Conservation (phyloP, 2,888 invertebrate species). For the Chesias legatella region DNA sequence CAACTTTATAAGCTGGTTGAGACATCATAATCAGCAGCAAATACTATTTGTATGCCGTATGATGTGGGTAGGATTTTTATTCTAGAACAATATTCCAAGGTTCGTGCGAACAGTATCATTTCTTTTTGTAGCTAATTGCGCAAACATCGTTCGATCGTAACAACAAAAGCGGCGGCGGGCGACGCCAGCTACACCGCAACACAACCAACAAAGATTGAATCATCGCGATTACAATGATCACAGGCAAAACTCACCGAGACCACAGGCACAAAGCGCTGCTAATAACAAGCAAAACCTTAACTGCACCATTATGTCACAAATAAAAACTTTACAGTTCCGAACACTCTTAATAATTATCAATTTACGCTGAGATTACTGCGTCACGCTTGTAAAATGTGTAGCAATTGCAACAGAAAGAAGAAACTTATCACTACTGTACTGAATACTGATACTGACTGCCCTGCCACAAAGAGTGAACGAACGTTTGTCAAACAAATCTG, state of each 20-base stretch:
- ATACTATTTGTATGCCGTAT: not conserved
- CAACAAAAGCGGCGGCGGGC: conserved; percentile 35
- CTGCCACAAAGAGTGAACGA: conserved; percentile 3
- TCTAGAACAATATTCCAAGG: conserved; percentile 11
- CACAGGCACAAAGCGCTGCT: conserved; percentile 52
- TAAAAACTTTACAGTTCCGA: conserved; percentile 27
- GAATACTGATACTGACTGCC: too few species aligned
- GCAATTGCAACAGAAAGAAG: conserved; percentile 20
- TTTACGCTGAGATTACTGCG: conserved; percentile 30
- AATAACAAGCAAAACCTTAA: conserved; percentile 54
- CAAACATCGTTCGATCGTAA: conserved; percentile 38
- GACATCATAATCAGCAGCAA: too few species aligned
- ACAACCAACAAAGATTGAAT: conserved; percentile 51
- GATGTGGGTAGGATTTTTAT: conserved; percentile 22
- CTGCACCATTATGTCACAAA: conserved; percentile 48
- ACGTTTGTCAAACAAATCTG: too few species aligned
- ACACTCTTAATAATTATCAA: conserved; percentile 46
- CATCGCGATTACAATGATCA: conserved; percentile 35
- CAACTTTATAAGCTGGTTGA: too few species aligned
- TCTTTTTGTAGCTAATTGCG: conserved; percentile 39
- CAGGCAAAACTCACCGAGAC: conserved; percentile 53
- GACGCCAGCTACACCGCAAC: conserved; percentile 32
- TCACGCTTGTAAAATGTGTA: conserved; percentile 37
- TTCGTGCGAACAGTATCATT: not conserved
- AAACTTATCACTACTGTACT: too few species aligned